These are phyloP conservation scores for Phrynocephalus guinanensis DNA, from an alignment of 2,797 vertebrate species.

Conservation along the genomic window DNA sequence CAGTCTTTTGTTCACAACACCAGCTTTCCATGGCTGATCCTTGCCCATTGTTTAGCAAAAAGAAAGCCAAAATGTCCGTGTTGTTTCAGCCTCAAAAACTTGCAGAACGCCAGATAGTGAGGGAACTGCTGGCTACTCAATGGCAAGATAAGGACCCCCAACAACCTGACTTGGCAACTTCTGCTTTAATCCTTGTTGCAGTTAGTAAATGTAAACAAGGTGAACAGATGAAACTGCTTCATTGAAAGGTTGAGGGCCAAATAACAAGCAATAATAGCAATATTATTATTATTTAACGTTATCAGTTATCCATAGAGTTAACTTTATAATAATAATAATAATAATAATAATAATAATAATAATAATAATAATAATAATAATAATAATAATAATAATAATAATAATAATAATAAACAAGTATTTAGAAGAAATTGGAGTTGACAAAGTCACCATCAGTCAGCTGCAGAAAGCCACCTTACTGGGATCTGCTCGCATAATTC, in stretches of 20 bases:
- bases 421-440: too few species aligned
- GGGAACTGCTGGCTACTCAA: constrained; percentile 5
- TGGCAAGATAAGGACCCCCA: constrained; percentile 26
- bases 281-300: too few species aligned
- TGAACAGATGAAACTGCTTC: background rate
- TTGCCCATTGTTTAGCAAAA: background rate
- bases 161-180: background rate
- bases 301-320: too few species aligned
- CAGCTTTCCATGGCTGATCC: background rate
- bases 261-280: background rate
- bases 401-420: too few species aligned
- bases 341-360: too few species aligned
- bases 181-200: background rate
- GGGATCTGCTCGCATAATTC: too few species aligned
- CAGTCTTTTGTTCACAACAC: background rate
- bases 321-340: too few species aligned
- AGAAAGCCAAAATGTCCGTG: background rate
- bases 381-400: too few species aligned
- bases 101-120: constrained; percentile 45
- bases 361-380: too few species aligned
- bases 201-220: background rate
- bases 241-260: background rate
- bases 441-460: too few species aligned
- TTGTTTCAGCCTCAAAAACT: constrained; percentile 46
- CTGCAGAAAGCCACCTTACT: too few species aligned